A percentile compares a stretch with the other conserved stretches of the same genome.
Evolutionary conservation across 1,140 invertebrate species (phyloP).

Genomic region (Coenobita brevimanus): DNA sequence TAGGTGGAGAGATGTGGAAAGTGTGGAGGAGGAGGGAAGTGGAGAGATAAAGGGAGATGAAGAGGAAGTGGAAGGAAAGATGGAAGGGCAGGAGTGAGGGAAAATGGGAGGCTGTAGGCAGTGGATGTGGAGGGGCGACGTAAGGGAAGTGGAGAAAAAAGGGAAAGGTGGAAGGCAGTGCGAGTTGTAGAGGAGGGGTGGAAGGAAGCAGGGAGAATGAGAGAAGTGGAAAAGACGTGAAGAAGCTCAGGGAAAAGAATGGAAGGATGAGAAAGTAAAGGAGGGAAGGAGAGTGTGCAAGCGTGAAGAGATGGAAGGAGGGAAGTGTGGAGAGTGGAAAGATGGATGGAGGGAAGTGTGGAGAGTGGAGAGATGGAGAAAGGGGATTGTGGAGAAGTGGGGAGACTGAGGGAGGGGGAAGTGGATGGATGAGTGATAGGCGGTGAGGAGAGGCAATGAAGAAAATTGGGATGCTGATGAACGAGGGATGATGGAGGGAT

Average conservation of each 20-base stretch:
- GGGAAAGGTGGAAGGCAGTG: too few relatives aligned
- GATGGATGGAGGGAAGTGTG: not conserved
- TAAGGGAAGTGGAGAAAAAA: too few relatives aligned
- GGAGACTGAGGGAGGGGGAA: not conserved
- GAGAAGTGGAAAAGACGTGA: not conserved
- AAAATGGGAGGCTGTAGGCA: not conserved
- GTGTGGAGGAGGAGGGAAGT: not conserved
- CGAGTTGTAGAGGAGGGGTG: not conserved
- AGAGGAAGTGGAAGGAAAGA: not conserved
- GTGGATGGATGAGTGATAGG: not conserved
- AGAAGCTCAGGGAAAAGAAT: not conserved
- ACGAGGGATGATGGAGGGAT: not conserved
- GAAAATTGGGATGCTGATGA: not conserved
- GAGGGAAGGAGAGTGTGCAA: not conserved
- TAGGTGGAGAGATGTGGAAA: not conserved
- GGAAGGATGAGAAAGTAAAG: not conserved
- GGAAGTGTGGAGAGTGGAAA: not conserved
- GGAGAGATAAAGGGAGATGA: constrained; percentile 4
- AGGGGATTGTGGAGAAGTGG: too few relatives aligned
- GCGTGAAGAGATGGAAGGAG: not conserved
- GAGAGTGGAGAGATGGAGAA: not conserved
- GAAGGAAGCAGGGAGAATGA: not conserved
- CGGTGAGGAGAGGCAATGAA: not conserved
- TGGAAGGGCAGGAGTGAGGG: constrained; percentile 10
- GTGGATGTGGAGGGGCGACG: too few relatives aligned